A percentile compares a stretch with the other conserved stretches of the same genome.
Evolutionary conservation across 2,113 vertebrate species (phyloP).

Genomic region (Larimichthys crocea): DNA sequence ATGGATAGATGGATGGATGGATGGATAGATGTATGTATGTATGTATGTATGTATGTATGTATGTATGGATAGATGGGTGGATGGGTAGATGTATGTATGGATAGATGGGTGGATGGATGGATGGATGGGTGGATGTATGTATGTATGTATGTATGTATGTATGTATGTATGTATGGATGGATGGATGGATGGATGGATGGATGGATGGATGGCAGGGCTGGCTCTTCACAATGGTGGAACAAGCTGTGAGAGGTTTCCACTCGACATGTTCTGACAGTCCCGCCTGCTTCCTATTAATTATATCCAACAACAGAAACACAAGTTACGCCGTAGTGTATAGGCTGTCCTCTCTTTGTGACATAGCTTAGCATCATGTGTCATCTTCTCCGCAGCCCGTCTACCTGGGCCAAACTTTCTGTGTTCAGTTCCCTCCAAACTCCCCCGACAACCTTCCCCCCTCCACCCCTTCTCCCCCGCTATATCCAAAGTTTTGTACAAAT

Average conservation of each 20-base stretch:
- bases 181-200: background rate
- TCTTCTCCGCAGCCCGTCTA: constrained; percentile 51
- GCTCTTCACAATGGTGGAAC: constrained; percentile 50
- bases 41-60: background rate
- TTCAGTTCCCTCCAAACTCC: constrained; percentile 61
- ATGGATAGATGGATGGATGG: constrained; percentile 38
- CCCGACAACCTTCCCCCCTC: constrained; percentile 38
- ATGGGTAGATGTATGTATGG: background rate
- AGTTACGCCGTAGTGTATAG: constrained; percentile 63
- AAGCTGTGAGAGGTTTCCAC: constrained; percentile 66
- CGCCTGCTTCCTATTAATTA: constrained; percentile 75
- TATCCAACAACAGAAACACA: constrained; percentile 67
- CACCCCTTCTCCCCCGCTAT: constrained; percentile 83
- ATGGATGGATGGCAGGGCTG: constrained; percentile 26
- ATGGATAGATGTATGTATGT: background rate
- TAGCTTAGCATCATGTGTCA: constrained; percentile 63
- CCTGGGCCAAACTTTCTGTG: constrained; percentile 64
- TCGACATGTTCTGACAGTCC: constrained; percentile 77
- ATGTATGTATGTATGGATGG: constrained; percentile 14
- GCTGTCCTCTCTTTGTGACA: constrained; percentile 64
- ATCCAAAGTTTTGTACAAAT: constrained; percentile 99
- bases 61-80: constrained; percentile 38
- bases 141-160: background rate
- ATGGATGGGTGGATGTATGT: background rate
- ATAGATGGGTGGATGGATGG: constrained; percentile 6